Base-by-base conservation (phyloP, 2,888 invertebrate genomes). In the Horisme vitalbata region DNA sequence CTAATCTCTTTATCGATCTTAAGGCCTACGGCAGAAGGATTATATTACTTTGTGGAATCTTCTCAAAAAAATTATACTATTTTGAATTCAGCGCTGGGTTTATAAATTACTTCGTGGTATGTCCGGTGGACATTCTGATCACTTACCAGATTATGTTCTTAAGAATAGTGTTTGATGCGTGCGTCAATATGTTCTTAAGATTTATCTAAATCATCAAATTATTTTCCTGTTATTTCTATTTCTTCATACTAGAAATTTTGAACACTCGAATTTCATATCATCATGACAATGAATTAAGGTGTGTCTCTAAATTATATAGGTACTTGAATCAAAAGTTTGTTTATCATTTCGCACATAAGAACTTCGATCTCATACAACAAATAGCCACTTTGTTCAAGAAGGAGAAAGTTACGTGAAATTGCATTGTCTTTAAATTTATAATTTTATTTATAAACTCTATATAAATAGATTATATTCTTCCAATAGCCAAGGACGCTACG, bases 61-160 rank as follows among this genome's bases (percentile, higher is more conserved):
- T 10, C 11, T 48, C 55, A 53, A 52, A 56, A 66, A 72, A 70
- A 55, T 64, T 56, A 63, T 76, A 79, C 80, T 83, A 84, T 86
- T 85, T 86, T 74, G 75, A 84, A 79, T 79, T 79, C 71, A 70
- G 69, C 75, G 79, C 75, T 74, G 70, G 72, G 69, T 71, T 75
- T 80, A 79, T 84, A 83, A 84, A 85, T 84, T 79, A 83, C 81
- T 75, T 74, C 74, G 72, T 68, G 83, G 84, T 67, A 85, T 86
- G 84, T 86, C 86, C 85, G 85, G 86, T 79, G 70, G 63, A 75
- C 76, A 76, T 72, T 75, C 65, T 75, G 75, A 78, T 79, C 77
- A 80, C 75, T 79, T 81, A 78, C 73, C 66, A 70, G 66, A 66
- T 70, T 74, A 71, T 72, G 67, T 70, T 73, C 63, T 68, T 68